Percentiles rank a stretch among this genome's conserved stretches.
Conservation (phyloP, 2,113 vertebrate species). For the Melanotaenia duboulayi region DNA sequence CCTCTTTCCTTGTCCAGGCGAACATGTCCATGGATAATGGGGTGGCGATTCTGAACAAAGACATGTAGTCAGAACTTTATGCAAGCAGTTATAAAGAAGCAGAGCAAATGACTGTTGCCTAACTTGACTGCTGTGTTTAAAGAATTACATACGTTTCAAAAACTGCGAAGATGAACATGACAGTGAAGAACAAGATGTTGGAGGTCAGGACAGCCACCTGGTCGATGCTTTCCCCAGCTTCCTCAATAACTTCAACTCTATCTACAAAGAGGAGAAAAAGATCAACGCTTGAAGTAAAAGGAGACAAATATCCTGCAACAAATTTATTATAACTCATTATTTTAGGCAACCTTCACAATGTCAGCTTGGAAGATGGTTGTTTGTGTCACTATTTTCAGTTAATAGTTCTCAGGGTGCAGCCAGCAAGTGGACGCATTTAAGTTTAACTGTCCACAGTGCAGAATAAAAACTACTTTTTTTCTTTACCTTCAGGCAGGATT, state of each 20-base stretch:
- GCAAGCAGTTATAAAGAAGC: not conserved
- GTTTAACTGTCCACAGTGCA: too few relatives aligned
- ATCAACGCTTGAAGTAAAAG: not conserved
- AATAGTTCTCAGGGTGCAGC: too few relatives aligned
- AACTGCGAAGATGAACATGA: slow-evolving; percentile 95
- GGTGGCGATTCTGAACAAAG: slow-evolving; percentile 87
- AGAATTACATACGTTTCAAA: slow-evolving; percentile 93
- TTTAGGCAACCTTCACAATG: too few relatives aligned
- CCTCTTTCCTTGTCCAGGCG: slow-evolving; percentile 92
- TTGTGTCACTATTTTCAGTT: too few relatives aligned
- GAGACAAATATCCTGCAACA: not conserved
- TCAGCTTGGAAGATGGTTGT: too few relatives aligned
- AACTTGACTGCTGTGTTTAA: not conserved
- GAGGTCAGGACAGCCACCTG: slow-evolving; percentile 88
- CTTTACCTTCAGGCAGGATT: too few relatives aligned
- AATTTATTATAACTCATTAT: too few relatives aligned
- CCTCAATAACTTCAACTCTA: slow-evolving; percentile 63
- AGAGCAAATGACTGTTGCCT: not conserved
- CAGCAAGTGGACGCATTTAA: too few relatives aligned
- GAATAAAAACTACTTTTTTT: too few relatives aligned
- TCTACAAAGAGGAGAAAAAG: slow-evolving; percentile 66
- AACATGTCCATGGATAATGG: slow-evolving; percentile 99
- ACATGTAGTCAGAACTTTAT: not conserved
- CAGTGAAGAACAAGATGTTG: slow-evolving; percentile 92
- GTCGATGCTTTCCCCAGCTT: slow-evolving; percentile 82